Conservation (phyloP, 2,797 vertebrate genomes). For the Sandelia bainsii region DNA sequence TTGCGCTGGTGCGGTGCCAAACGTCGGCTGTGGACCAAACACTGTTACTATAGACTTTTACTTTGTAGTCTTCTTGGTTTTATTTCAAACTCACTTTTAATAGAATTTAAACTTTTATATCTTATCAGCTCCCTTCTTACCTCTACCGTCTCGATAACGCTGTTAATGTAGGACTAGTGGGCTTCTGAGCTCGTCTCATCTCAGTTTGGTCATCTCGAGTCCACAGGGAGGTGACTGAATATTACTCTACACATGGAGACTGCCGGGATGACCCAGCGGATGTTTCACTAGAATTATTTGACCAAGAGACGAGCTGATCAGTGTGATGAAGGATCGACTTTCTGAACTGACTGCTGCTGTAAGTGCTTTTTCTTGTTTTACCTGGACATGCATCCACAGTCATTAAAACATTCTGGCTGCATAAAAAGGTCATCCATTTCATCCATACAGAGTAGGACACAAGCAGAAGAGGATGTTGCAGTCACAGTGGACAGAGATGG, state of each 20-base stretch:
- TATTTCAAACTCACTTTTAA: not conserved
- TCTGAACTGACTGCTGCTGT: slow-evolving; percentile 85
- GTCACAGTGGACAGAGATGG: slow-evolving; percentile 88
- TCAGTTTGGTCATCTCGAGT: not conserved
- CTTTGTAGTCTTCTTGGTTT: not conserved
- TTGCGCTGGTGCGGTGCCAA: not conserved
- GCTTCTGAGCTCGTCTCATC: not conserved
- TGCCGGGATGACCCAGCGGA: slow-evolving; percentile 34
- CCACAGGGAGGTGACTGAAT: slow-evolving; percentile 3
- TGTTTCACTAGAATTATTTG: slow-evolving; percentile 32
- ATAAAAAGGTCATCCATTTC: not conserved
- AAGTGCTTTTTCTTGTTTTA: slow-evolving; percentile 55
- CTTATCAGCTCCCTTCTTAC: not conserved
- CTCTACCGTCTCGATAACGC: not conserved
- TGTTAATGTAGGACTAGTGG: not conserved
- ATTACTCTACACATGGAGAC: slow-evolving; percentile 37
- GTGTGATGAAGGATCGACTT: slow-evolving; percentile 88
- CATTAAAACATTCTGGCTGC: not conserved
- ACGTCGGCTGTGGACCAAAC: not conserved
- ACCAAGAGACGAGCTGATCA: slow-evolving; percentile 39
- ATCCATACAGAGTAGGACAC: slow-evolving; percentile 82
- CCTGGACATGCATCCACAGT: not conserved
- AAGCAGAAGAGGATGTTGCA: slow-evolving; percentile 86
- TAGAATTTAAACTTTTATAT: not conserved
- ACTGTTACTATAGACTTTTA: not conserved